Conservation (phyloP, 2,113 vertebrate genomes). For the Neodontobutis hainanensis region DNA sequence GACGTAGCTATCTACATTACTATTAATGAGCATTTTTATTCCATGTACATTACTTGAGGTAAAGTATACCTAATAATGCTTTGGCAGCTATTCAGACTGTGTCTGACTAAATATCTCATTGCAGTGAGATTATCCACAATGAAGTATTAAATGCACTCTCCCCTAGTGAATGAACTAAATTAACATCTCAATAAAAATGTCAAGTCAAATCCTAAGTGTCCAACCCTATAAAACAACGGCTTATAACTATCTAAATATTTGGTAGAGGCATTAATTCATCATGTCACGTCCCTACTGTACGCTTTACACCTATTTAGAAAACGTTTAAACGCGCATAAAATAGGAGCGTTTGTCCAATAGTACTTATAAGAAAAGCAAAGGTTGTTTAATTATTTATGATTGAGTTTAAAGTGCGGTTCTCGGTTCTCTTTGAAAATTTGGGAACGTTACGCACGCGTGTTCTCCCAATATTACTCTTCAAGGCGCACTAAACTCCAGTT, state of each 20-base stretch:
- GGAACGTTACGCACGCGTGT: background rate
- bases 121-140: too few species aligned
- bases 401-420: background rate
- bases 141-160: too few species aligned
- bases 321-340: background rate
- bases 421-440: background rate
- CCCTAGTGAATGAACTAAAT: background rate
- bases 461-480: background rate
- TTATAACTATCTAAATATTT: background rate
- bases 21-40: too few species aligned
- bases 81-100: too few species aligned
- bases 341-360: background rate
- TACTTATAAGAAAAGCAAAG: constrained; percentile 2
- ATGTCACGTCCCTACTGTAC: background rate
- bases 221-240: background rate
- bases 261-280: background rate
- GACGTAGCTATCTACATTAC: too few species aligned
- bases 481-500: background rate
- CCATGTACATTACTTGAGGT: too few species aligned
- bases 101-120: too few species aligned
- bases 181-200: background rate
- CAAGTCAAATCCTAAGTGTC: background rate
- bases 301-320: background rate
- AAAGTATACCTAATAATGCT: too few species aligned
- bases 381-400: constrained; percentile 3